Base-by-base conservation (phyloP, 2,113 vertebrate species). In the Dasyornis broadbenti region DNA sequence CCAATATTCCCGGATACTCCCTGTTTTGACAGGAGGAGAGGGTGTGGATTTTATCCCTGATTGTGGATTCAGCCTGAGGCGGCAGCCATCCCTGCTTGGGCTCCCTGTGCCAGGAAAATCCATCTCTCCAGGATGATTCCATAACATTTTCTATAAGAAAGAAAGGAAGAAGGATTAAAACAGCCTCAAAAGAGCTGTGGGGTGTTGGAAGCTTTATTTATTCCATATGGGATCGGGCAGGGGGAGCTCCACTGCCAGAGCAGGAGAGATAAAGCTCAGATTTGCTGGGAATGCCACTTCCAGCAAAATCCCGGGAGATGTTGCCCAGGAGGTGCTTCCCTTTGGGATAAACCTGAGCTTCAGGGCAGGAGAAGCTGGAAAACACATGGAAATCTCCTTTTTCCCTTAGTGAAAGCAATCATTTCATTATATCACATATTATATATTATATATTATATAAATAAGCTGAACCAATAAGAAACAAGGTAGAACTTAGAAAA, bases 1-100 rank as follows among this genome's bases (percentile, higher is more conserved):
- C 30, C 10, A 1, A 4, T 3, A 15, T 21, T 75, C 21, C 4
- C 0, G 2, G 52, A 26, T 7, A 4, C 33, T 82, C 50, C 66
- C 50, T 61, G 77, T 69, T 91, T 42, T 33, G n/a, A 1, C 20
- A 68, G 68, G 49, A 61, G 35, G 10, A 22, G 45, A 6, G 13
- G 65, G 19, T 11, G 8, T 18, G 59, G 66, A 10, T 83, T 75
- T 70, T 57, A 21, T 54, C 39, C 50, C 39, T 60, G 15, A 2
- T 5, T 15, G 35, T 23, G 54, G 50, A 21, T 10, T 75, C 10
- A 4, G n/a, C 50, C 52, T 40, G 57, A 56, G 82, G 3, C 16
- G 52, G 5, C 4, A 5, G 52, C 31, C 35, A 17, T 4, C 44
- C 5, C 7, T 1, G 9, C 39, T 64, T 9, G 1, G 7, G 3